Evolutionary conservation across 1,140 invertebrate species (phyloP).

Genomic region (Trichonephila inaurata): DNA sequence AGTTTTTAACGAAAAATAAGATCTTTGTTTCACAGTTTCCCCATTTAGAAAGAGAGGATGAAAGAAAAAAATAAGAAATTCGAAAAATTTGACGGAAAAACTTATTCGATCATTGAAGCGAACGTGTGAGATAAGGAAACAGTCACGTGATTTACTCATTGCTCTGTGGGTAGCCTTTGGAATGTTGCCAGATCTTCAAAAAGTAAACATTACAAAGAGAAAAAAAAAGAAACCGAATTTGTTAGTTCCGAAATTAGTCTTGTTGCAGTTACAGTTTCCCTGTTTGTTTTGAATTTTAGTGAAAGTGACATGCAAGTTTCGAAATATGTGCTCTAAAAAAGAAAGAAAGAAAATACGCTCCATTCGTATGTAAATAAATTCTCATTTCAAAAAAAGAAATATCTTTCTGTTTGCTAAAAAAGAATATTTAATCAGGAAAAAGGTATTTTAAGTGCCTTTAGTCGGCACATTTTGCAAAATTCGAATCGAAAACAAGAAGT

Average conservation of each 20-base stretch:
- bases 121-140: slow-evolving; percentile 56
- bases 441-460: too few relatives aligned
- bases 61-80: background rate
- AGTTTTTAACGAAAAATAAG: background rate
- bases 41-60: background rate
- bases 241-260: background rate
- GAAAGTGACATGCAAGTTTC: background rate
- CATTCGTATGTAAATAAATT: background rate
- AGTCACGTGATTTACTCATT: slow-evolving; percentile 49
- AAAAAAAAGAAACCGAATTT: background rate
- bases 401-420: background rate
- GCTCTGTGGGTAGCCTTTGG: too few relatives aligned
- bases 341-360: background rate
- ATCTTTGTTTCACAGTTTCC: background rate
- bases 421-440: background rate
- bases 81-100: too few relatives aligned
- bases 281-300: background rate
- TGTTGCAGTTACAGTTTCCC: too few relatives aligned
- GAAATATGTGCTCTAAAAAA: too few relatives aligned
- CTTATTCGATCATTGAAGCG: too few relatives aligned
- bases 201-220: too few relatives aligned
- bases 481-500: too few relatives aligned
- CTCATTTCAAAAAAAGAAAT: background rate
- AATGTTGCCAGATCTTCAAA: too few relatives aligned
- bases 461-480: too few relatives aligned